Evolutionary conservation across 2,888 invertebrate genomes (phyloP).

Genomic region (Torymus aiolomorphi): DNA sequence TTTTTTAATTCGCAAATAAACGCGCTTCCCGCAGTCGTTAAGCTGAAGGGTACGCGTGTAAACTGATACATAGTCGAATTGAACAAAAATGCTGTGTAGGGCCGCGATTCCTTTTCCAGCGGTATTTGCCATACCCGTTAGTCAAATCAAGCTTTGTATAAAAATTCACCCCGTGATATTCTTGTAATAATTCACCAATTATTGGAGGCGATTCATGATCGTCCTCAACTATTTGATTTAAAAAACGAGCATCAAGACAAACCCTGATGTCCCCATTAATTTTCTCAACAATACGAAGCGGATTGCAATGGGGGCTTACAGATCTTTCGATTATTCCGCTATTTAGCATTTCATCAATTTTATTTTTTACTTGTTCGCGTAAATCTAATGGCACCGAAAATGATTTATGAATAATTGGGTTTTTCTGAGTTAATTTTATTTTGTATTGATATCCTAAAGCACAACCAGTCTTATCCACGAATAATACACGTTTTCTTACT

Average conservation of each 20-base stretch:
- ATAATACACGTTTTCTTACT: neutral
- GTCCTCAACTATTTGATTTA: neutral
- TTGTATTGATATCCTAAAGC: neutral
- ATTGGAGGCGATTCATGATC: neutral
- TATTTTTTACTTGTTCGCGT: neutral
- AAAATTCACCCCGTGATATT: neutral
- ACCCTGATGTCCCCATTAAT: neutral
- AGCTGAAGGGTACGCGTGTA: too few relatives aligned
- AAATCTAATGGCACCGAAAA: neutral
- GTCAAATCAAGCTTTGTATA: neutral
- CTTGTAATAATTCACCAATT: neutral
- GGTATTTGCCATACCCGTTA: neutral
- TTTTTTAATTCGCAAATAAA: slow-evolving; percentile 9
- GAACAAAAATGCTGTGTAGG: neutral
- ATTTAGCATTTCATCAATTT: neutral
- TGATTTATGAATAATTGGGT: neutral
- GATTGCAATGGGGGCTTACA: neutral
- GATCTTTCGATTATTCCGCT: neutral
- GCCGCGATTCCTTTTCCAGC: neutral
- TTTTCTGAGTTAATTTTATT: too few relatives aligned
- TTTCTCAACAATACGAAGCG: neutral
- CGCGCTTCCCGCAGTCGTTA: too few relatives aligned
- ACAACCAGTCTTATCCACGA: neutral
- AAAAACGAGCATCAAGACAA: slow-evolving; percentile 3
- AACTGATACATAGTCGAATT: neutral